A percentile compares a stretch with the other conserved stretches of the same genome.
Conservation (phyloP, 64 coral and sea anemone species). For the Dendrophyllia cribrosa region DNA sequence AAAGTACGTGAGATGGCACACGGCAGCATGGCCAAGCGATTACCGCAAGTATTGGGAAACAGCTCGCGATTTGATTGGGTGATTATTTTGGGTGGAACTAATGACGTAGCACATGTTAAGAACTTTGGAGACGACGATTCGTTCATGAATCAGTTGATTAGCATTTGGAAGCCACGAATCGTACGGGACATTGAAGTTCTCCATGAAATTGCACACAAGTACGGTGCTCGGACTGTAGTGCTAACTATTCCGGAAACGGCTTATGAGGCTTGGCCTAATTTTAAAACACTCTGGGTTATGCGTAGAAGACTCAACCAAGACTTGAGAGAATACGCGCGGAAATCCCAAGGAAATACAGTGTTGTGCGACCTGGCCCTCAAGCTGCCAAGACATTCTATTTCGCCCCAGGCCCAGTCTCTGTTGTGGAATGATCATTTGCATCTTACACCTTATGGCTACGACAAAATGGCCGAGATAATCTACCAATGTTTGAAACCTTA, state of each 20-base stretch:
- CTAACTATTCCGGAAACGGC: constrained; percentile 98
- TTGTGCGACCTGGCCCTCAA: constrained; percentile 85
- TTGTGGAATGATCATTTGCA: constrained; percentile 97
- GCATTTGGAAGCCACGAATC: constrained; percentile 90
- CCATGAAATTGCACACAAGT: constrained; percentile 80
- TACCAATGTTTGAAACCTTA: constrained; percentile 91
- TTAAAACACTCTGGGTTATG: constrained; percentile 88
- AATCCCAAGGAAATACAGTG: constrained; percentile 81
- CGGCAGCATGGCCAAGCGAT: constrained; percentile 88
- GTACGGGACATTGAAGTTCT: constrained; percentile 86
- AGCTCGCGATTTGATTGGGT: constrained; percentile 97
- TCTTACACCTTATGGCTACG: constrained; percentile 88
- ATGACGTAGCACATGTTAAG: constrained; percentile 99
- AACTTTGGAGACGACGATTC: constrained; percentile 99
- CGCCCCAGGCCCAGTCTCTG: constrained; percentile 67
- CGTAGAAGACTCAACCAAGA: constrained; percentile 85
- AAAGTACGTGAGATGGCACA: constrained; percentile 94
- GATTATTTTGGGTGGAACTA: constrained; percentile 95
- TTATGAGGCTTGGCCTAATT: constrained; percentile 93
- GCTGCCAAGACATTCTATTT: constrained; percentile 78
- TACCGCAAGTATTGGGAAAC: constrained; percentile 90
- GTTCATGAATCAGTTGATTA: constrained; percentile 92
- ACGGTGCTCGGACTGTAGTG: constrained; percentile 92
- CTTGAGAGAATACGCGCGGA: constrained; percentile 76
- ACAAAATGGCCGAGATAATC: constrained; percentile 90